Base-by-base conservation (phyloP, 2,113 vertebrate genomes). In the Apteryx mantelli region DNA sequence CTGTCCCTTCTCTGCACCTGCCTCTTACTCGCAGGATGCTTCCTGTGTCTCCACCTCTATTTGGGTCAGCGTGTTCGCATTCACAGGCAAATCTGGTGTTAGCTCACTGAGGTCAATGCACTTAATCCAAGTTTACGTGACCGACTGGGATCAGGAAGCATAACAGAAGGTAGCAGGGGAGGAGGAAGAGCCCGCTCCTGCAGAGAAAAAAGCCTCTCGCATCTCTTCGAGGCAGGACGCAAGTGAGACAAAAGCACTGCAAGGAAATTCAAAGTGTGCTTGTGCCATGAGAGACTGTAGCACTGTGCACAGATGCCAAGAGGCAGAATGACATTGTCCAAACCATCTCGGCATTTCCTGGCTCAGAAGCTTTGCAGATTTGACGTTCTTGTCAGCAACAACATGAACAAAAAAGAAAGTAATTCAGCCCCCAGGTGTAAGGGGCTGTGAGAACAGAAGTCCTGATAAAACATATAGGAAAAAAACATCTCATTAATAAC, bases 101-200 rank as follows among this genome's bases (percentile, higher is more conserved):
- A 95, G 61, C 66, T 87, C 69, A 74, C 50, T 0, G 2, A 69
- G 91, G 84, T 93, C 92, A 91, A 55, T 1, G 46, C 55, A 40
- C 70, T 95, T 94, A 93, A 93, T 96, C 96, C 95, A 79, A 82
- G 66, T 89, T 93, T 84, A 52, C 12, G 22, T 88, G 93, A 94
- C 70, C 0, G 2, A 79, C 48, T 66, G 89, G 91, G 95, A 95
- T 85, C 83, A 58, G 61, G 4, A 12, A 78, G 77, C 1, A 2
- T 9, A 60, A 42, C 89, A 97, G 95, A 95, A 93, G 87, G 94
- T 26, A 63, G 69, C 0, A n/a, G 1, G 61, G 77, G 88, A 90
- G 90, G 58, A 95, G 78, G 91, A 71, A 64, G 77, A 65, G 83
- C 50, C 1, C 0, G 3, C 21, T 85, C 88, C 76, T 11, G 63